Conservation (phyloP, 2,797 vertebrate species). For the Tangara arthus region DNA sequence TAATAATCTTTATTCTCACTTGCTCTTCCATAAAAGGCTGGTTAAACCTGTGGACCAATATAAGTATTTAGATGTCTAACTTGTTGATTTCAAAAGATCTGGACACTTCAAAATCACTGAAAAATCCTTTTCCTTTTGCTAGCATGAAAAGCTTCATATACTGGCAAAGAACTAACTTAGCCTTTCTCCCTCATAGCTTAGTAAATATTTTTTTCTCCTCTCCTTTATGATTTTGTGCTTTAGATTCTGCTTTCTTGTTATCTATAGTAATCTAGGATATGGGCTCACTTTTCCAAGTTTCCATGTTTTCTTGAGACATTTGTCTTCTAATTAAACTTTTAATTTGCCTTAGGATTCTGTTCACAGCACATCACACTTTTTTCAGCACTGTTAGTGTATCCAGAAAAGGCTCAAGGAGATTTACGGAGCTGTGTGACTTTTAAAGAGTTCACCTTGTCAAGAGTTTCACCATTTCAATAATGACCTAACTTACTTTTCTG, state of each 20-base stretch:
- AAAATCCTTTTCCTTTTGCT: neutral
- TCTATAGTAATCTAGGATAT: neutral
- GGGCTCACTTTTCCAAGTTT: neutral
- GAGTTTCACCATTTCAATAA: neutral
- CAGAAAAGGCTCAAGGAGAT: neutral
- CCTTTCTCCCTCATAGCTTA: neutral
- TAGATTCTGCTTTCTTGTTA: neutral
- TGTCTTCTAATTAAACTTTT: neutral
- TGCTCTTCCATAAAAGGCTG: neutral
- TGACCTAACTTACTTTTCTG: neutral
- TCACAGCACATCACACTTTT: neutral
- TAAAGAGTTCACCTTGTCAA: neutral
- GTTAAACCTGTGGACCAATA: neutral
- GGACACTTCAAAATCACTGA: neutral
- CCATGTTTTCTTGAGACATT: neutral
- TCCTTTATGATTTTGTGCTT: neutral
- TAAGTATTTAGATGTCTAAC: neutral
- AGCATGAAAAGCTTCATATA: neutral
- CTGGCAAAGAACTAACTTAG: neutral
- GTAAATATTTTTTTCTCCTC: neutral
- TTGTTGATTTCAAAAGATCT: neutral
- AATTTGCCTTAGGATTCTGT: neutral
- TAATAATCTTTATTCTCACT: neutral
- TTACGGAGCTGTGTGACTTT: neutral
- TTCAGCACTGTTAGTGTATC: neutral